Evolutionary conservation across 2,113 vertebrate species (phyloP).

Genomic region (Rostratula benghalensis): DNA sequence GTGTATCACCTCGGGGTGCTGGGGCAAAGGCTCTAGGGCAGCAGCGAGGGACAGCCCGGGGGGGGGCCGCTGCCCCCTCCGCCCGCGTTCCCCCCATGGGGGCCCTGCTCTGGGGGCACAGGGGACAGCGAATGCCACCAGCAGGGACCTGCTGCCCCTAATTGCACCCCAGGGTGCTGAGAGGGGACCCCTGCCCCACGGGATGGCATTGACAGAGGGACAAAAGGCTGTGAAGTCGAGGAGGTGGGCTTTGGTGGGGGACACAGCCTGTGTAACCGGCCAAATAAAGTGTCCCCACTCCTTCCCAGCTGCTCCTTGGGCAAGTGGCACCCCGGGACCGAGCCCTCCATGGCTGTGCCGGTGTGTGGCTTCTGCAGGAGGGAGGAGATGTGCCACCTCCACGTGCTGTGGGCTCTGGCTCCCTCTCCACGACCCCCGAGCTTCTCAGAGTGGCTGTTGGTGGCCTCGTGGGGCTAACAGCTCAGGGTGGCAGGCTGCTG

Average conservation of each 20-base stretch:
- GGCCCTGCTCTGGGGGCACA: neutral
- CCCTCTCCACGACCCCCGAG: neutral
- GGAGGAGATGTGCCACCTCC: neutral
- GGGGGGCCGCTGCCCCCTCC: neutral
- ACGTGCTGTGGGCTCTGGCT: neutral
- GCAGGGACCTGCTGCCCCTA: neutral
- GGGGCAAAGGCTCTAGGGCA: constrained; percentile 76
- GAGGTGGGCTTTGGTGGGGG: neutral
- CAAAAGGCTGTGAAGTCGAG: rapidly evolving
- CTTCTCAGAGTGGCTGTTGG: neutral
- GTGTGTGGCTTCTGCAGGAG: neutral
- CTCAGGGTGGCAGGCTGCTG: rapidly evolving
- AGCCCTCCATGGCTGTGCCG: rapidly evolving
- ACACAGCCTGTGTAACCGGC: rapidly evolving
- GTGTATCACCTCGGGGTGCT: constrained; percentile 89
- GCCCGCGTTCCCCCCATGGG: rapidly evolving
- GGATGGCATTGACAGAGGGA: neutral
- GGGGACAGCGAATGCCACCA: neutral
- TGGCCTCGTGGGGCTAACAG: rapidly evolving
- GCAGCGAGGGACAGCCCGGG: rapidly evolving
- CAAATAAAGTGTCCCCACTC: neutral
- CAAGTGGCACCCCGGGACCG: rapidly evolving
- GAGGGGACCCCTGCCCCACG: rapidly evolving
- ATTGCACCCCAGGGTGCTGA: rapidly evolving
- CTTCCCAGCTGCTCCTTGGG: neutral